Conservation (phyloP, 1,140 invertebrate species). For the Leptopilina boulardi region DNA sequence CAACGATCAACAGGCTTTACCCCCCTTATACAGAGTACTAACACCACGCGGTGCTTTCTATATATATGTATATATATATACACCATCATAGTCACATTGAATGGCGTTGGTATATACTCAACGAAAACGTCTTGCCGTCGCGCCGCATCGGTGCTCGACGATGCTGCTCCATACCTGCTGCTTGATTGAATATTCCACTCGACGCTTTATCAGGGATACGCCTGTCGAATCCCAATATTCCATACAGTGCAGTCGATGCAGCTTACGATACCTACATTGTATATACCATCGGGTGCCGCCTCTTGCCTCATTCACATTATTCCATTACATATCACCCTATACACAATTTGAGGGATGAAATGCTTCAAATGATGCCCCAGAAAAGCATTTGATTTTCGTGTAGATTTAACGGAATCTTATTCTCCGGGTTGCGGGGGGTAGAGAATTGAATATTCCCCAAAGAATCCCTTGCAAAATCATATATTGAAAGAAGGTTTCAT, state of each 20-base stretch:
- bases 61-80: constrained; percentile 40
- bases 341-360: constrained; percentile 4
- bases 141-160: constrained; percentile 43
- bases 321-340: constrained; percentile 33
- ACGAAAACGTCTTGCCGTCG: constrained; percentile 37
- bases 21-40: constrained; percentile 34
- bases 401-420: neutral
- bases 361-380: constrained; percentile 1
- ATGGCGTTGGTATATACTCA: neutral
- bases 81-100: neutral
- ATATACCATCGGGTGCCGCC: constrained; percentile 22
- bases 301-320: constrained; percentile 50
- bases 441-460: too few relatives aligned
- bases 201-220: constrained; percentile 69
- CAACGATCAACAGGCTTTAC: constrained; percentile 61
- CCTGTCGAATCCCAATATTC: constrained; percentile 70
- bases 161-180: constrained; percentile 54
- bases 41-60: constrained; percentile 33
- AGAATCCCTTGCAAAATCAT: too few relatives aligned
- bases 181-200: constrained; percentile 73
- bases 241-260: constrained; percentile 39
- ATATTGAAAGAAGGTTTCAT: too few relatives aligned
- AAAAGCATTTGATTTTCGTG: constrained; percentile 13
- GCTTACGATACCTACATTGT: constrained; percentile 45
- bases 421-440: too few relatives aligned